phyloP scores from a whole-genome alignment of 2,797 vertebrate genomes.

The Acrossocheilus fasciatus region DNA sequence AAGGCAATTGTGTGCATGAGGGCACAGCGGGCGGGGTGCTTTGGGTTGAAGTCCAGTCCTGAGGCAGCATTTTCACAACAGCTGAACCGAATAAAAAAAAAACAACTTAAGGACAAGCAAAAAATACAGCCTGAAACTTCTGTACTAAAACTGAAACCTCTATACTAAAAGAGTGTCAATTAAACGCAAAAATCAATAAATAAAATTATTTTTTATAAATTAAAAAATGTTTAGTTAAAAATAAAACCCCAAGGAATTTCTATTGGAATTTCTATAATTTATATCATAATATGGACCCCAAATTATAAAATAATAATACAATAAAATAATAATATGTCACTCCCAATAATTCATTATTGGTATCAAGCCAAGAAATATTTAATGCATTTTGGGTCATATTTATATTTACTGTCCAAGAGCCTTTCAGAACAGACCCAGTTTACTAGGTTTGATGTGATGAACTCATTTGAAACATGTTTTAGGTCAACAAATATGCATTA shows the following conservation, averaged over 20 bases:
- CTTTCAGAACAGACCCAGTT: not conserved
- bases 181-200: not conserved
- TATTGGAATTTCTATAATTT: not conserved
- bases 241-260: not conserved
- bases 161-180: not conserved
- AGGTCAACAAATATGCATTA: not conserved
- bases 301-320: not conserved
- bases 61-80: conserved; percentile 57
- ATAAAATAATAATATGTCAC: not conserved
- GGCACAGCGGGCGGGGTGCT: conserved; percentile 32
- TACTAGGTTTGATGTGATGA: not conserved
- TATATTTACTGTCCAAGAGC: not conserved
- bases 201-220: not conserved
- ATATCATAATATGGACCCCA: not conserved
- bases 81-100: conserved; percentile 44
- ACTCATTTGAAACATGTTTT: not conserved
- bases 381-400: not conserved
- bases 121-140: not conserved
- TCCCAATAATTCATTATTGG: not conserved
- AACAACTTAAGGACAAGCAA: conserved; percentile 32
- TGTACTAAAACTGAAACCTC: not conserved
- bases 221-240: not conserved
- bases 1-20: conserved; percentile 54
- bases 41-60: conserved; percentile 63
- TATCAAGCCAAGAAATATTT: not conserved